Percentiles rank a stretch among this genome's conserved stretches.
Evolutionary conservation across 2,113 vertebrate genomes (phyloP).

Genomic region (Atlantisia rogersi): DNA sequence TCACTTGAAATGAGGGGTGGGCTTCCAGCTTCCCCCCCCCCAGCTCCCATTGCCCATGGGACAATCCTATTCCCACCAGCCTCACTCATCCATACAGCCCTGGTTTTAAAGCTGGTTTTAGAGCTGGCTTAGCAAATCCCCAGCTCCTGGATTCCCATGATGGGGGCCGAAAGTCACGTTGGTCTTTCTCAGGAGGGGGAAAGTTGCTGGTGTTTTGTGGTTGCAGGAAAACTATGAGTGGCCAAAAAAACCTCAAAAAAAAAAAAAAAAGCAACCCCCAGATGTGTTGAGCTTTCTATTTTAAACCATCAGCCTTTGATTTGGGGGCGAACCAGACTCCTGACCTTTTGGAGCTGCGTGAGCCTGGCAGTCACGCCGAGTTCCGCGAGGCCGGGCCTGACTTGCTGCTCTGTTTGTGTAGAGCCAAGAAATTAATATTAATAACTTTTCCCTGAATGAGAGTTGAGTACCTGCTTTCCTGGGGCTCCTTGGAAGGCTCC

Average conservation of each 20-base stretch:
- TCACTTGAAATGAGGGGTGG: neutral
- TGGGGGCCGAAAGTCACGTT: neutral
- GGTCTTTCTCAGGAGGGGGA: neutral
- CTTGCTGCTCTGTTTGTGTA: neutral
- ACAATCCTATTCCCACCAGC: accelerated
- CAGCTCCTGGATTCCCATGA: neutral
- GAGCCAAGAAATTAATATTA: constrained; percentile 38
- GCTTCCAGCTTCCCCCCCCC: accelerated
- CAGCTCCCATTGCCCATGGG: neutral
- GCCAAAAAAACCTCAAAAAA: neutral
- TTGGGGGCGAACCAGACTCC: neutral
- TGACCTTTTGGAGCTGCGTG: neutral
- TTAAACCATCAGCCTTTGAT: neutral
- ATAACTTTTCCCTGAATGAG: neutral
- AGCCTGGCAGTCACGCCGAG: neutral
- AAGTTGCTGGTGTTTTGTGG: neutral
- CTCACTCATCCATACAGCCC: accelerated
- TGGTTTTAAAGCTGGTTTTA: too few species aligned
- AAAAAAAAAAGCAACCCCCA: neutral
- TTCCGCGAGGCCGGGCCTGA: neutral
- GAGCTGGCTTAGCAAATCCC: neutral
- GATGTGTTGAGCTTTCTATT: neutral
- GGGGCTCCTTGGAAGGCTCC: constrained; percentile 16
- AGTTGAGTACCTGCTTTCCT: constrained; percentile 23
- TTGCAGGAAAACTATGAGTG: neutral